Evolutionary conservation across 2,113 vertebrate species (phyloP).

Genomic region (Cololabis saira): DNA sequence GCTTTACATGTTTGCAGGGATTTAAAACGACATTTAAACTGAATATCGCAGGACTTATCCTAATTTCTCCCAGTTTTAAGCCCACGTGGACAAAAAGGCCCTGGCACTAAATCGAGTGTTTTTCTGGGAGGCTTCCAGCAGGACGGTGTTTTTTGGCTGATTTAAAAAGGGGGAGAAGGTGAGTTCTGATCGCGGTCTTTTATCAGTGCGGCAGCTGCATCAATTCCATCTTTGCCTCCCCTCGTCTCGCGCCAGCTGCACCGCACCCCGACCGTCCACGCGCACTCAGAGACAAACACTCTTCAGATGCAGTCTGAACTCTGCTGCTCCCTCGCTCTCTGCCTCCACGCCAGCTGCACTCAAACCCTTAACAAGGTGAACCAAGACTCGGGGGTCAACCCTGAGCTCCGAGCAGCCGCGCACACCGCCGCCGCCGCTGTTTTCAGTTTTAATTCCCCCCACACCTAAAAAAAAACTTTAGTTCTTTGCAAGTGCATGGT

Average conservation of each 20-base stretch:
- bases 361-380: constrained; percentile 78
- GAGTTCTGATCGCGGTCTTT: constrained; percentile 61
- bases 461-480: no score
- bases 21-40: constrained; percentile 12
- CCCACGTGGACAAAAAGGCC: constrained; percentile 9
- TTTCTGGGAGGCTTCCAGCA: constrained; percentile 31
- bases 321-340: constrained; percentile 69
- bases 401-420: constrained; percentile 45
- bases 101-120: constrained; percentile 24
- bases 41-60: constrained; percentile 1
- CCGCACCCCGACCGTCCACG: constrained; percentile 55
- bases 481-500: no score
- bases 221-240: constrained; percentile 66
- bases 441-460: constrained; percentile 33
- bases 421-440: constrained; percentile 37
- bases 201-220: constrained; percentile 75
- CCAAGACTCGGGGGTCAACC: constrained; percentile 64
- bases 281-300: constrained; percentile 76
- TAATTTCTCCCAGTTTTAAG: not conserved
- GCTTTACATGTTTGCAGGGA: not conserved
- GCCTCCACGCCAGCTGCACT: constrained; percentile 78
- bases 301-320: constrained; percentile 77
- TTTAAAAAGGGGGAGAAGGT: constrained; percentile 60
- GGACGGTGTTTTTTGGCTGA: constrained; percentile 16
- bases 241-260: constrained; percentile 74